Base-by-base conservation (phyloP, 2,113 vertebrate species). In the Cacatua alba region DNA sequence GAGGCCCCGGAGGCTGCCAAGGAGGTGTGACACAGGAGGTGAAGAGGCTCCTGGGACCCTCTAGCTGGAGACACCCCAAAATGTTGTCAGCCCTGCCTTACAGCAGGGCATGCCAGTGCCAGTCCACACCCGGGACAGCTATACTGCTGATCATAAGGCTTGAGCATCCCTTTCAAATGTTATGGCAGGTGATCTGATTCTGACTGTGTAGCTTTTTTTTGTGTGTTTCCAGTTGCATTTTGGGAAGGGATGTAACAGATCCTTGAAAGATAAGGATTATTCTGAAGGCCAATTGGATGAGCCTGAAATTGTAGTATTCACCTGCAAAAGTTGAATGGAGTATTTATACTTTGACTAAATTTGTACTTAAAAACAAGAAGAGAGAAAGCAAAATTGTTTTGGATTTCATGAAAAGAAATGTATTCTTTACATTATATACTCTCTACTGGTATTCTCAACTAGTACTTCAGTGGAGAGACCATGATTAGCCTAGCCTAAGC, bases 81-180 rank as follows among this genome's bases (percentile, higher is more conserved):
- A 41, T 33, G 8, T 25, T 59, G 21, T 13, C 28, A 39, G n/a
- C 9, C 11, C 28, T 41, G 14, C 24, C 3, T 0, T 10, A 3
- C 19, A 4, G 7, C 15, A n/a, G 21, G 12, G 25, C 15, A 29
- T 10, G 13, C 18, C 10, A 0, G 0, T 28, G 31, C 4, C 37
- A 51, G 41, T 21, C 39, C 26, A n/a, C 8, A 11, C 39, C 11
- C 52, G 49, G 16, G 25, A 41, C 14, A 64, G 20, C 63, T 44
- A 13, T 28, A 13, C 5, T 31, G 33, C 33, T 33, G 39, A 28
- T 35, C 2, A 2, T 33, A 12, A 19, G 11, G 46, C 11, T 12
- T 31, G 12, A 63, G 13, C 15, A 39, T 21, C 12, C 14, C 6
- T 49, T 25, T 51, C 19, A 79, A 16, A 7, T 17, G 11, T 11